A percentile compares a stretch with the other conserved stretches of the same genome.
Evolutionary conservation across 1,140 invertebrate genomes (phyloP).

Genomic region (Ectropis grisescens): DNA sequence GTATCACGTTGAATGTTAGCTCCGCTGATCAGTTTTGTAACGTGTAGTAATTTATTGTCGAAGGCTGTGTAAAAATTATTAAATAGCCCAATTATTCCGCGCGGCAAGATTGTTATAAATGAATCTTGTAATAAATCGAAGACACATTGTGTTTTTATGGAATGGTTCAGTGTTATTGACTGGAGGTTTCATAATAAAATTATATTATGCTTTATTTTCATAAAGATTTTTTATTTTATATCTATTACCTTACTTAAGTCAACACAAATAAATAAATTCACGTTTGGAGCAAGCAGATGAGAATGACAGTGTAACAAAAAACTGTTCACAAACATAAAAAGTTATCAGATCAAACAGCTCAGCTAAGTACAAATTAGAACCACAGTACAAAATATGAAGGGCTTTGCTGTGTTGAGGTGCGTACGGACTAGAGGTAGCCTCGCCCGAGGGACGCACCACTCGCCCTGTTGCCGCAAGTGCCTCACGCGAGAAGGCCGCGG

Average conservation of each 20-base stretch:
- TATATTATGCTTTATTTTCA: conserved; percentile 70
- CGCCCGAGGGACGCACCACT: too few species aligned
- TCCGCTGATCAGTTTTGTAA: conserved; percentile 64
- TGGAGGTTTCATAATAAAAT: conserved; percentile 68
- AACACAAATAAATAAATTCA: too few species aligned
- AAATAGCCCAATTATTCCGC: conserved; percentile 50
- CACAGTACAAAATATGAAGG: too few species aligned
- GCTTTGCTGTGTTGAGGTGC: too few species aligned
- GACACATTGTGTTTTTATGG: conserved; percentile 53
- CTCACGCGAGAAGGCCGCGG: too few species aligned
- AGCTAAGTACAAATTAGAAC: too few species aligned
- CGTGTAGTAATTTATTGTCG: conserved; percentile 61
- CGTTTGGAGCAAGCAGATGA: too few species aligned
- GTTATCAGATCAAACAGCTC: too few species aligned
- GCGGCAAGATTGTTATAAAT: conserved; percentile 38
- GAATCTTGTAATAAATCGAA: conserved; percentile 56
- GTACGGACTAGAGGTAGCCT: too few species aligned
- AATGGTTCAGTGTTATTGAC: conserved; percentile 67
- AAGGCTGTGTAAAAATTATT: conserved; percentile 64
- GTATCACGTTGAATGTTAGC: conserved; percentile 28
- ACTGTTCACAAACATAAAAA: too few species aligned
- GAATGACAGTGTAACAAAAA: too few species aligned
- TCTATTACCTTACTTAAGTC: not conserved
- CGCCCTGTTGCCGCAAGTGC: too few species aligned
- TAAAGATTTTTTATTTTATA: conserved; percentile 44